Evolutionary conservation across 2,888 invertebrate species (phyloP).

Genomic region (Salpingus planirostris): DNA sequence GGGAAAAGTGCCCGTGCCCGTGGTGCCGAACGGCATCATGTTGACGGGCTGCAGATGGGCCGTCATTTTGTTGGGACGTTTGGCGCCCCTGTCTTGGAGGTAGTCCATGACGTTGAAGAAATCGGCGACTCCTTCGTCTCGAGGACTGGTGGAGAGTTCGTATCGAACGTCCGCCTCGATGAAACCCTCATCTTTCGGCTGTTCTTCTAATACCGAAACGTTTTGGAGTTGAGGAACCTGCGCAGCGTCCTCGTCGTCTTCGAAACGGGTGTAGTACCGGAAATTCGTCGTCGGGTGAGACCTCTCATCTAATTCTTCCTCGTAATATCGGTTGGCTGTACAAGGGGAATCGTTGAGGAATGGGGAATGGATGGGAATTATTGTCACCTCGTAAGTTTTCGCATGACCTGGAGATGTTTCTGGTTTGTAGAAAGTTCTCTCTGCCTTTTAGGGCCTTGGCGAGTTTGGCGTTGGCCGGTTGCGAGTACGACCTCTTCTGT

Average conservation of each 20-base stretch:
- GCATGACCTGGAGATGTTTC: constrained; percentile 5
- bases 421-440: constrained; percentile 1
- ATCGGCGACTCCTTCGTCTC: constrained; percentile 1
- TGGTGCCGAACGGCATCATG: constrained; percentile 7
- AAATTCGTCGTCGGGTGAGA: too few species aligned
- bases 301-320: too few species aligned
- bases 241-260: constrained; percentile 2
- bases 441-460: not conserved
- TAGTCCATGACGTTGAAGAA: constrained; percentile 5
- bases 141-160: constrained; percentile 2
- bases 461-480: constrained; percentile 1
- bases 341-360: too few species aligned
- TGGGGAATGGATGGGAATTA: too few species aligned
- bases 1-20: constrained; percentile 2
- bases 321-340: too few species aligned
- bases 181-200: not conserved
- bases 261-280: too few species aligned
- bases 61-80: not conserved
- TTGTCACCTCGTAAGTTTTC: constrained; percentile 8
- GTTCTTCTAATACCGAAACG: not conserved
- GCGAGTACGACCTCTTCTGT: constrained; percentile 3
- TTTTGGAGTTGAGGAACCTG: not conserved
- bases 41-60: constrained; percentile 9
- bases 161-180: constrained; percentile 1
- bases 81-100: constrained; percentile 2